Percentiles rank a stretch among this genome's conserved stretches.
Evolutionary conservation across 2,113 vertebrate genomes (phyloP).

Genomic region (Halichoeres trimaculatus): DNA sequence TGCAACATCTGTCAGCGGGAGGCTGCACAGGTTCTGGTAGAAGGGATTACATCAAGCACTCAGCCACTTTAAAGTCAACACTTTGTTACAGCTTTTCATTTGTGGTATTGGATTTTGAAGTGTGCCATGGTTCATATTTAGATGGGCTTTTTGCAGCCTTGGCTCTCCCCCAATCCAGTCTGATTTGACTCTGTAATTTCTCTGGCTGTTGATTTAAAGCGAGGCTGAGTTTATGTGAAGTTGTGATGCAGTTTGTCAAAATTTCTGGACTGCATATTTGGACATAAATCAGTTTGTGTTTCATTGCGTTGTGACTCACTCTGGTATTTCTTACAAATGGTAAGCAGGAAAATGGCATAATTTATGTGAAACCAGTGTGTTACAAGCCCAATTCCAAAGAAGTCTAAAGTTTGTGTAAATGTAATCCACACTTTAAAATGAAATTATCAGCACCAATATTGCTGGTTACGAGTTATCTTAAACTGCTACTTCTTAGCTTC

Average conservation of each 20-base stretch:
- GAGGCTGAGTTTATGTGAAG: not conserved
- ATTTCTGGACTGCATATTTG: not conserved
- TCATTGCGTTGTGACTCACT: too few relatives aligned
- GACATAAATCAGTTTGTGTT: not conserved
- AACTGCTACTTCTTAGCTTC: too few relatives aligned
- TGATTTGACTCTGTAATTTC: slow-evolving; percentile 9
- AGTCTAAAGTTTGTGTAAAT: too few relatives aligned
- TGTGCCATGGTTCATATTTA: slow-evolving; percentile 27
- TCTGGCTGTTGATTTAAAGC: not conserved
- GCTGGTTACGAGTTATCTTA: too few relatives aligned
- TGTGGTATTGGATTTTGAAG: slow-evolving; percentile 22
- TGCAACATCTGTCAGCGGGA: slow-evolving; percentile 44
- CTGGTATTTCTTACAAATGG: not conserved
- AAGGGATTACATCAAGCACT: slow-evolving; percentile 28
- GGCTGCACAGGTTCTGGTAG: not conserved
- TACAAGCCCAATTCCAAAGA: too few relatives aligned
- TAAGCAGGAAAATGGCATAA: too few relatives aligned
- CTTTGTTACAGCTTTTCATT: slow-evolving; percentile 18
- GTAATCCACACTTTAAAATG: too few relatives aligned
- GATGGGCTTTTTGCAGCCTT: not conserved
- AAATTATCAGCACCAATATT: too few relatives aligned
- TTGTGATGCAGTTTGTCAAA: slow-evolving; percentile 1
- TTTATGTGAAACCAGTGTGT: too few relatives aligned
- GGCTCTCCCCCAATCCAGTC: not conserved
- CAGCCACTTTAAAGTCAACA: slow-evolving; percentile 8